These are phyloP conservation scores for Carcinoscorpius rotundicauda DNA, from an alignment of 1,140 invertebrate species.

Conservation along the genomic window DNA sequence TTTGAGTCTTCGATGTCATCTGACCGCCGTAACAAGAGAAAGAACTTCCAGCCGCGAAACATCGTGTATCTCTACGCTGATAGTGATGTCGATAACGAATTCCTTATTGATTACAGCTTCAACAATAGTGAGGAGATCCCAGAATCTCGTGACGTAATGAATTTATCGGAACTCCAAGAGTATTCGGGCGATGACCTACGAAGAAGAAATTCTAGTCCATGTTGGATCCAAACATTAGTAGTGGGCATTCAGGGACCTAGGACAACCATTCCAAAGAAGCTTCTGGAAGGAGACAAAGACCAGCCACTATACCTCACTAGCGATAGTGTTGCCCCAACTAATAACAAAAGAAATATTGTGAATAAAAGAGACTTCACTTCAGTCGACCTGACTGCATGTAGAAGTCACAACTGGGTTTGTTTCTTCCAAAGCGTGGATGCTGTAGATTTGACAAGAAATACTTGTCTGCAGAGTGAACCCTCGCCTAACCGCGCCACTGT, in stretches of 20 bases:
- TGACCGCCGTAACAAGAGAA: slow-evolving; percentile 42
- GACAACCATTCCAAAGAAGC: slow-evolving; percentile 8
- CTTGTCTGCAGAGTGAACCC: too few relatives aligned
- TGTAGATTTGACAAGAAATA: too few relatives aligned
- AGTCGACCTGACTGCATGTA: slow-evolving; percentile 8
- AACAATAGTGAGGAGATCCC: background rate
- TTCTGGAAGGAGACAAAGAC: slow-evolving; percentile 10
- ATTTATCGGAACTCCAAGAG: slow-evolving; percentile 1
- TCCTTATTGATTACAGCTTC: slow-evolving; percentile 5
- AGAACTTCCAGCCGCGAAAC: slow-evolving; percentile 52
- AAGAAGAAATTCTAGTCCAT: background rate
- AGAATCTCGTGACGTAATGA: background rate
- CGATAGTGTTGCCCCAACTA: slow-evolving; percentile 25
- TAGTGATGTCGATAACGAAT: slow-evolving; percentile 10
- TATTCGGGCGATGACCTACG: background rate
- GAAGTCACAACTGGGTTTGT: too few relatives aligned
- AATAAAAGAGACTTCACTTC: slow-evolving; percentile 5
- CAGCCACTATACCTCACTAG: slow-evolving; percentile 29
- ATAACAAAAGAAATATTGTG: too few relatives aligned
- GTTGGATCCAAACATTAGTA: background rate
- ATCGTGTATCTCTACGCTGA: slow-evolving; percentile 32
- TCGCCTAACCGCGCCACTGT: too few relatives aligned
- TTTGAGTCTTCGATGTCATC: slow-evolving; percentile 4
- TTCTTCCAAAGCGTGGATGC: too few relatives aligned
- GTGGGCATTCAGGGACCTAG: slow-evolving; percentile 2